Percentiles rank a stretch among this genome's conserved stretches.
Conservation (phyloP, 2,888 invertebrate genomes). For the Reticulitermes lucifugus region DNA sequence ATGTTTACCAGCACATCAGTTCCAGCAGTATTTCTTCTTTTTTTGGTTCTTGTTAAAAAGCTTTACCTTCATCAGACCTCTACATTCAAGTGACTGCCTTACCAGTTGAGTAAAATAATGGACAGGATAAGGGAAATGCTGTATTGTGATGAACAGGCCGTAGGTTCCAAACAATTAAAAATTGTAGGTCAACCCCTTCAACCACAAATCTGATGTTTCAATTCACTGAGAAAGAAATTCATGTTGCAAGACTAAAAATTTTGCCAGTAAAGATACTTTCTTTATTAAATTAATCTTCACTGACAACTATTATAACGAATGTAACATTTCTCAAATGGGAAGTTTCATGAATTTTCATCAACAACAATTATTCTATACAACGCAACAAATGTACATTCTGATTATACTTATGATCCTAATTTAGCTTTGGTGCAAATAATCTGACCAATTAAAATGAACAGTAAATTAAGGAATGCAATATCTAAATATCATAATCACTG, state of each 20-base stretch:
- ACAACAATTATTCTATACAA: constrained; percentile 42
- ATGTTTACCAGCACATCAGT: no score
- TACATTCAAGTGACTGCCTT: no score
- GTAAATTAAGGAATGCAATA: neutral
- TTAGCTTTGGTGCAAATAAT: constrained; percentile 32
- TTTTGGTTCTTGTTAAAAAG: no score
- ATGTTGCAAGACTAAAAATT: neutral
- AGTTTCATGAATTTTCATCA: constrained; percentile 28
- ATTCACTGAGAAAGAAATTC: neutral
- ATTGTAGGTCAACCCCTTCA: no score
- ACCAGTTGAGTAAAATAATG: no score
- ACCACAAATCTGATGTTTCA: no score
- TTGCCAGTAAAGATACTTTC: constrained; percentile 46
- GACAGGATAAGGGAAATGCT: no score
- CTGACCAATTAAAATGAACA: constrained; percentile 26
- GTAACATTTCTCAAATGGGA: constrained; percentile 42
- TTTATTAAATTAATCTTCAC: constrained; percentile 49
- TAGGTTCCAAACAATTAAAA: no score
- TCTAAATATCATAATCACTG: constrained; percentile 6
- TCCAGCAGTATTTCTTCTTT: no score
- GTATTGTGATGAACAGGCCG: no score
- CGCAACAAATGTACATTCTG: constrained; percentile 37
- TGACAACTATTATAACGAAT: constrained; percentile 49
- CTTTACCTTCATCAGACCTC: no score
- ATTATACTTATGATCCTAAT: constrained; percentile 27